phyloP scores from a whole-genome alignment of 2,888 invertebrate genomes.

The Strigamia maritima region DNA sequence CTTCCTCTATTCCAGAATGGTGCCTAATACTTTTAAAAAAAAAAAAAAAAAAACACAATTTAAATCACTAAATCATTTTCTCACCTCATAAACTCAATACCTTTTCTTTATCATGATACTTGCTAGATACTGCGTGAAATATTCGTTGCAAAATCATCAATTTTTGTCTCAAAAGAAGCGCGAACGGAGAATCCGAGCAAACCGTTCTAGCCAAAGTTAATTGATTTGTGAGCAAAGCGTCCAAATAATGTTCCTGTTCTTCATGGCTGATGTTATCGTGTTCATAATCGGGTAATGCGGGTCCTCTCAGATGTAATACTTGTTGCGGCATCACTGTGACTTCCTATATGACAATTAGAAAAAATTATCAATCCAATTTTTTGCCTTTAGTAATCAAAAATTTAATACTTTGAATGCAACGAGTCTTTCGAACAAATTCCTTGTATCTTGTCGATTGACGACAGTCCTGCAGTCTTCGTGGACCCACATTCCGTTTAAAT shows the following conservation, averaged over 20 bases:
- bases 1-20: conserved; percentile 11
- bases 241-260: conserved; percentile 59
- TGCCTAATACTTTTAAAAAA: conserved; percentile 5
- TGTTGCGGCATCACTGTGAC: conserved; percentile 48
- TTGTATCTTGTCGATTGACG: conserved; percentile 57
- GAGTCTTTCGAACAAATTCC: conserved; percentile 58
- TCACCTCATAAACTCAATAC: conserved; percentile 41
- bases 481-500: conserved; percentile 61
- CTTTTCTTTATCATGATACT: conserved; percentile 58
- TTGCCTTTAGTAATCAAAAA: background rate
- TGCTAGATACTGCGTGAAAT: conserved; percentile 59
- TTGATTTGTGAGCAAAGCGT: conserved; percentile 57
- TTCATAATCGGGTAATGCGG: conserved; percentile 59
- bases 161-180: conserved; percentile 58
- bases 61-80: background rate
- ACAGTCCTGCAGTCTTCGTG: conserved; percentile 59
- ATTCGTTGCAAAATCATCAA: conserved; percentile 60
- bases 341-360: conserved; percentile 46
- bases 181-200: conserved; percentile 60
- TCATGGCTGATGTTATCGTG: conserved; percentile 54
- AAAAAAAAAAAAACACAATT: background rate
- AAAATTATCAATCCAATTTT: background rate
- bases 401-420: conserved; percentile 56
- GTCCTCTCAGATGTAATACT: conserved; percentile 49
- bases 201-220: conserved; percentile 58